A percentile compares a stretch with the other conserved stretches of the same genome.
Evolutionary conservation across 2,888 invertebrate species (phyloP).

Genomic region (Congeria kusceri): DNA sequence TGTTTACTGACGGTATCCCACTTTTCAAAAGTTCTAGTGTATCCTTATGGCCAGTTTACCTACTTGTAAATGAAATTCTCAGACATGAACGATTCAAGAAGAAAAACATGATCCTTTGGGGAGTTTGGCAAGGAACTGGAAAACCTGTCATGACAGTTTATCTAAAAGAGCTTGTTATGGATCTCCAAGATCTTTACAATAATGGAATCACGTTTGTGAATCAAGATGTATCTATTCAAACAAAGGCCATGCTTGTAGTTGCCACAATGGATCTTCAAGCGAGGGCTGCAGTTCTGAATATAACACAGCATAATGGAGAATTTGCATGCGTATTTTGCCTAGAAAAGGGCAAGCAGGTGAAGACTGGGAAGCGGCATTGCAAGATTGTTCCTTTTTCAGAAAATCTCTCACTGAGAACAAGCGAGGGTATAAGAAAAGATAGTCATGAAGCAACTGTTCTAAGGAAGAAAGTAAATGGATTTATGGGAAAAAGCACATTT

Average conservation of each 20-base stretch:
- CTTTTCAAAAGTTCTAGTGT: conserved; percentile 53
- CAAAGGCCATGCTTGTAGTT: conserved; percentile 38
- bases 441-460: conserved; percentile 20
- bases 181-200: conserved; percentile 28
- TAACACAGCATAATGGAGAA: conserved; percentile 61
- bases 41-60: conserved; percentile 52
- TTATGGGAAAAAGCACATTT: conserved; percentile 10
- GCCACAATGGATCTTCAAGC: conserved; percentile 61
- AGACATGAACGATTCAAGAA: conserved; percentile 31
- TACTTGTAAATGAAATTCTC: conserved; percentile 50
- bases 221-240: conserved; percentile 16
- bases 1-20: conserved; percentile 53
- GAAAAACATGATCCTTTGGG: conserved; percentile 49
- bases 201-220: conserved; percentile 18
- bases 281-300: conserved; percentile 46
- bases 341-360: conserved; percentile 31
- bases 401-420: conserved; percentile 17
- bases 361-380: conserved; percentile 52
- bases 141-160: conserved; percentile 59
- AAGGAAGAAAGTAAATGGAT: conserved; percentile 38
- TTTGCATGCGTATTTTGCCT: conserved; percentile 55
- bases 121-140: conserved; percentile 44
- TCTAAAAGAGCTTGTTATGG: conserved; percentile 47
- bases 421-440: conserved; percentile 20
- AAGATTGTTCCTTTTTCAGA: conserved; percentile 25